Evolutionary conservation across 2,888 invertebrate species (phyloP).

Genomic region (Frankliniella intonsa): DNA sequence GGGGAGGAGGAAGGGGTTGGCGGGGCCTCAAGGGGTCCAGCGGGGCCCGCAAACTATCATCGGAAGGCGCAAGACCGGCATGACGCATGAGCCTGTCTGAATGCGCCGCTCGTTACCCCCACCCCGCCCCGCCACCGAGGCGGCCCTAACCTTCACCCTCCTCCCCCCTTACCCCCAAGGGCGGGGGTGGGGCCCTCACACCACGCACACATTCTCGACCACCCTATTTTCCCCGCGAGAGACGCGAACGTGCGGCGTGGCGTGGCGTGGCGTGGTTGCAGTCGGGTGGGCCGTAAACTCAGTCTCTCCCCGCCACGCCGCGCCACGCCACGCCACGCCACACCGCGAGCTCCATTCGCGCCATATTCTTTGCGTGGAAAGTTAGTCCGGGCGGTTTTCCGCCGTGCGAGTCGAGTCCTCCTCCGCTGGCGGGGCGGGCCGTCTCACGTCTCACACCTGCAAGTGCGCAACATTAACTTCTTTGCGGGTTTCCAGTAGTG

Average conservation of each 20-base stretch:
- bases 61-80: not conserved
- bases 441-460: no score
- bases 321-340: not conserved
- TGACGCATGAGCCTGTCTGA: conserved; percentile 10
- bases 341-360: not conserved
- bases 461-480: no score
- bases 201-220: no score
- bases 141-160: not conserved
- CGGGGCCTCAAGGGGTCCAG: conserved; percentile 2
- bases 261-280: not conserved
- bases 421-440: no score
- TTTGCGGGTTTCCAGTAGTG: no score
- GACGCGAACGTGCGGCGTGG: no score
- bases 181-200: no score
- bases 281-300: not conserved
- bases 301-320: not conserved
- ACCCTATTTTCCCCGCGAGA: no score
- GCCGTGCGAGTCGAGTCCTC: not conserved
- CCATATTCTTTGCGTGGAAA: not conserved
- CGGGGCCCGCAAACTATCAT: not conserved
- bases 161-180: not conserved
- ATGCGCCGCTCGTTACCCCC: conserved; percentile 21
- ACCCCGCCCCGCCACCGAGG: not conserved
- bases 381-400: not conserved
- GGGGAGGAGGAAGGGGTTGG: not conserved